These are phyloP conservation scores for Mirza zaza DNA, from an alignment of 2,113 vertebrate genomes.

Conservation along the genomic window DNA sequence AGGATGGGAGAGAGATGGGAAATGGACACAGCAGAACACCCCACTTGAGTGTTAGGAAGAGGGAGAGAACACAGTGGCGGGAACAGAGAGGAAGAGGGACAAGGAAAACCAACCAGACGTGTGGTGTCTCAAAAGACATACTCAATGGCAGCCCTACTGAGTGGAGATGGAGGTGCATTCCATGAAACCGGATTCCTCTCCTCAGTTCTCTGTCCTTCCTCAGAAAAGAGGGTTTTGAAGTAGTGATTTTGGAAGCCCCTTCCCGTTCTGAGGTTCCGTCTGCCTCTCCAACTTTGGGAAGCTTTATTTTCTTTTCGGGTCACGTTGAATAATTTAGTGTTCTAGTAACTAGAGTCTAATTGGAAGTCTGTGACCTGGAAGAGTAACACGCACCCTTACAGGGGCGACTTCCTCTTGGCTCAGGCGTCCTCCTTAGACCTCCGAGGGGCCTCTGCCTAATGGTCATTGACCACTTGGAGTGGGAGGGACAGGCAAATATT, in stretches of 20 bases:
- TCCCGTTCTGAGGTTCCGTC: not conserved
- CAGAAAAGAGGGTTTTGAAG: not conserved
- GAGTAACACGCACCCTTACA: conserved; percentile 23
- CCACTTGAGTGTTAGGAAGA: not conserved
- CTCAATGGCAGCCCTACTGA: not conserved
- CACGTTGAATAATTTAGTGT: conserved; percentile 41
- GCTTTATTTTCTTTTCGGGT: conserved; percentile 50
- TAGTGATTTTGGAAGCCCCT: not conserved
- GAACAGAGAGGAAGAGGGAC: not conserved
- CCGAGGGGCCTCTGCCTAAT: not conserved
- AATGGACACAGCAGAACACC: not conserved
- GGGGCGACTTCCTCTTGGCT: not conserved
- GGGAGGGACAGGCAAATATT: conserved; percentile 68
- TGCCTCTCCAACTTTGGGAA: not conserved
- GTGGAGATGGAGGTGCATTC: fast-evolving
- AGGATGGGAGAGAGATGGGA: not conserved
- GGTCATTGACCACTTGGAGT: conserved; percentile 57
- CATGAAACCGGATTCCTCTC: fast-evolving
- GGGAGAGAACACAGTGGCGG: not conserved
- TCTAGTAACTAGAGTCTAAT: conserved; percentile 56
- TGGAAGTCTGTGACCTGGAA: conserved; percentile 59
- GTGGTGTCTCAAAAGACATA: not conserved
- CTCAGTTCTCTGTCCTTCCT: not conserved
- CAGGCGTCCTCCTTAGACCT: conserved; percentile 23
- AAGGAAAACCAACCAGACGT: not conserved